A percentile compares a stretch with the other conserved stretches of the same genome.
These are phyloP conservation scores for Pogonocichla stellata DNA, from an alignment of 2,113 vertebrate species.

Conservation along the genomic window DNA sequence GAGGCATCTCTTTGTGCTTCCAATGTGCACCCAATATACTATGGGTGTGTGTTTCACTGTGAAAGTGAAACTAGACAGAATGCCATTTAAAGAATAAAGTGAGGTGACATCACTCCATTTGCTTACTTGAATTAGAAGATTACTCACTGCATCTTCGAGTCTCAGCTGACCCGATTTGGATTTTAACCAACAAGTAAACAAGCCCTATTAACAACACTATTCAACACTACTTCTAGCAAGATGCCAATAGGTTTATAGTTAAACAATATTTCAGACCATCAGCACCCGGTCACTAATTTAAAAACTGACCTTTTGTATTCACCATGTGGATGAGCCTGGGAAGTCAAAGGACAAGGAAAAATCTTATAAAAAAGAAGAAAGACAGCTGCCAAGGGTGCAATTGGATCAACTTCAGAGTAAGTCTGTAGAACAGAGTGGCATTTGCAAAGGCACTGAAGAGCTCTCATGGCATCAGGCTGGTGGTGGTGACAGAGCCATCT, in stretches of 20 bases:
- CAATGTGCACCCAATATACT: neutral
- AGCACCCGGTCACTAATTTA: constrained; percentile 5
- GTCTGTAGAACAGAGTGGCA: constrained; percentile 61
- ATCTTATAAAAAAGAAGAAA: constrained; percentile 64
- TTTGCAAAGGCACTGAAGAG: constrained; percentile 68
- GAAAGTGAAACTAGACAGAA: constrained; percentile 64
- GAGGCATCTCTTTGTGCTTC: neutral
- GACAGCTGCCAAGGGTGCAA: constrained; percentile 72
- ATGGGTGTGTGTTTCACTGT: neutral
- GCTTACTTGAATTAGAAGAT: constrained; percentile 50
- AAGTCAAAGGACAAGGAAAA: constrained; percentile 61
- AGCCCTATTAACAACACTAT: constrained; percentile 56
- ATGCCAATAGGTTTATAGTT: constrained; percentile 14
- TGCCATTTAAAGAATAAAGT: constrained; percentile 28
- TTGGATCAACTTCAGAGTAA: constrained; percentile 70
- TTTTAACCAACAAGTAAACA: constrained; percentile 66
- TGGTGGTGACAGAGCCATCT: constrained; percentile 91
- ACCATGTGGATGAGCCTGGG: neutral
- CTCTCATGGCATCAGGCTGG: constrained; percentile 64
- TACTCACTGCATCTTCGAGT: constrained; percentile 32
- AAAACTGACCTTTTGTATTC: constrained; percentile 50
- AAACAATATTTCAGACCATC: constrained; percentile 28
- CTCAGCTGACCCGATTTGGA: constrained; percentile 62
- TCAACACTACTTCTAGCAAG: constrained; percentile 38
- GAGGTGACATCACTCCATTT: constrained; percentile 54